Conservation (phyloP, 1,140 invertebrate genomes). For the Brachionus rotundiformis region DNA sequence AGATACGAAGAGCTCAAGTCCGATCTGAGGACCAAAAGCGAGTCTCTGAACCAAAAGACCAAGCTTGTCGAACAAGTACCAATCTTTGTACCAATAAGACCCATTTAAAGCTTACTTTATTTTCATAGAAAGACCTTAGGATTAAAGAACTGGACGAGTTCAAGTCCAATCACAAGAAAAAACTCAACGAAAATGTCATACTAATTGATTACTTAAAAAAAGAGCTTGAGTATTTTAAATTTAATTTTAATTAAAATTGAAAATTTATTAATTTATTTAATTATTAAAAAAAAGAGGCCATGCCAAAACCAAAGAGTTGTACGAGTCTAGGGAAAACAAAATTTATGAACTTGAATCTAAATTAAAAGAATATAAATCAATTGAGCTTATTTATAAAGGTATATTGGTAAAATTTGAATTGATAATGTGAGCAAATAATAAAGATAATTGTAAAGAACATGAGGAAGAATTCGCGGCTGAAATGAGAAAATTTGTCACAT, state of each 20-base stretch:
- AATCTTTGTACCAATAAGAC: too few species aligned
- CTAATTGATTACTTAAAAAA: conserved; percentile 48
- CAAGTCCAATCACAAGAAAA: conserved; percentile 46
- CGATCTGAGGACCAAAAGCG: background rate
- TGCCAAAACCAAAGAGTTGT: conserved; percentile 3
- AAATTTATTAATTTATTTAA: too few species aligned
- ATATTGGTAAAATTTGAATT: too few species aligned
- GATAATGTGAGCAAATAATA: too few species aligned
- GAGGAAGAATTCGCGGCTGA: conserved; percentile 1
- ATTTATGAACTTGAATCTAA: conserved; percentile 37
- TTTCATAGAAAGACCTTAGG: background rate
- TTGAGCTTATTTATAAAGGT: conserved; percentile 47
- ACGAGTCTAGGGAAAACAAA: conserved; percentile 26
- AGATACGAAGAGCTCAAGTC: conserved; percentile 34
- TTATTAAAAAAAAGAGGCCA: background rate
- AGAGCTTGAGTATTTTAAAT: conserved; percentile 41
- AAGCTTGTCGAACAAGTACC: conserved; percentile 42
- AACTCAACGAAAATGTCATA: conserved; percentile 32
- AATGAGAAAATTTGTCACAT: conserved; percentile 31
- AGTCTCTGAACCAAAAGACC: background rate
- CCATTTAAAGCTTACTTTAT: too few species aligned
- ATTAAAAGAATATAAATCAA: conserved; percentile 36
- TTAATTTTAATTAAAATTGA: background rate
- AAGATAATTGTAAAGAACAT: background rate
- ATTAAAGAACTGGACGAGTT: conserved; percentile 34